These are phyloP conservation scores for Orthosia gothica DNA, from an alignment of 2,888 invertebrate genomes.

Conservation along the genomic window DNA sequence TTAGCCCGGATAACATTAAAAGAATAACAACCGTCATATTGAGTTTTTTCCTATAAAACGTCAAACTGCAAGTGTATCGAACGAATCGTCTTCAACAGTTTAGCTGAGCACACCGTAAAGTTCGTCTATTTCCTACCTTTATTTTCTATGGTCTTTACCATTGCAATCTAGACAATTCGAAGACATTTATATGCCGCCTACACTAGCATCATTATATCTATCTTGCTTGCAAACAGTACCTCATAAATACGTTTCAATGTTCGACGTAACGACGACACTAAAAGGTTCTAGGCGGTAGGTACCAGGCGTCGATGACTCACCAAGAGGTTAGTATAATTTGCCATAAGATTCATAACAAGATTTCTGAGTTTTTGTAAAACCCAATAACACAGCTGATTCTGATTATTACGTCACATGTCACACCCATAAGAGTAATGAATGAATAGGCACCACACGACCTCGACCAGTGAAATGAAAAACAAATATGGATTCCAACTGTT, in stretches of 20 bases:
- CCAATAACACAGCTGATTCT: conserved; percentile 13
- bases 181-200: conserved; percentile 46
- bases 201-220: conserved; percentile 18
- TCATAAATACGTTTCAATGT: conserved; percentile 37
- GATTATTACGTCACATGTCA: conserved; percentile 48
- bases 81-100: neutral
- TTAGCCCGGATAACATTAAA: too few species aligned
- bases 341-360: conserved; percentile 13
- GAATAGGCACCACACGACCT: conserved; percentile 12
- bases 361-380: conserved; percentile 30
- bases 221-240: conserved; percentile 19
- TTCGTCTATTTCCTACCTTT: conserved; percentile 13
- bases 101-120: neutral
- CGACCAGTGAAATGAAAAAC: conserved; percentile 17
- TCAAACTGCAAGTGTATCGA: too few species aligned
- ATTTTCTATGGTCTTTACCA: conserved; percentile 28
- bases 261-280: conserved; percentile 11
- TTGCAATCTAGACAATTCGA: conserved; percentile 25
- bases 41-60: too few species aligned
- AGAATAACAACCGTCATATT: too few species aligned
- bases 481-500: conserved; percentile 37
- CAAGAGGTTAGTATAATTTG: conserved; percentile 28
- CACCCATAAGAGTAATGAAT: conserved; percentile 23
- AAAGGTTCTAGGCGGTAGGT: conserved; percentile 3
- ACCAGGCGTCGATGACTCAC: conserved; percentile 54